A percentile compares a stretch with the other conserved stretches of the same genome.
These are phyloP conservation scores for Anorthoa munda DNA, from an alignment of 2,888 invertebrate genomes.

Conservation along the genomic window DNA sequence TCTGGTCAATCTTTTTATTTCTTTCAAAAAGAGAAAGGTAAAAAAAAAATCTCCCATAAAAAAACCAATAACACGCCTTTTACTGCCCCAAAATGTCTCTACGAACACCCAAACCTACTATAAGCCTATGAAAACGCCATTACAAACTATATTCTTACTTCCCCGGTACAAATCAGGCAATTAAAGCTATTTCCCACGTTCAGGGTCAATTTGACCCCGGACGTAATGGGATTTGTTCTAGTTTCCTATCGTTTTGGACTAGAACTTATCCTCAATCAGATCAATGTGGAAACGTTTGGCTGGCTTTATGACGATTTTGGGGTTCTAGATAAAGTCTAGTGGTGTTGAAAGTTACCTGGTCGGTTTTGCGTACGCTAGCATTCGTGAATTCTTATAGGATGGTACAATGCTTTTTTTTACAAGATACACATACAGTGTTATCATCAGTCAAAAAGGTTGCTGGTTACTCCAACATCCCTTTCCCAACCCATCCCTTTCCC, in stretches of 20 bases:
- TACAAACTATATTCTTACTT: constrained; percentile 41
- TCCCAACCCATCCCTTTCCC: too few relatives aligned
- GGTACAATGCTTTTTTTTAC: too few relatives aligned
- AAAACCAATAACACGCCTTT: constrained; percentile 23
- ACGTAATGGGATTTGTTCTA: constrained; percentile 46
- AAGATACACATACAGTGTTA: too few relatives aligned
- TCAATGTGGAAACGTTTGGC: constrained; percentile 17
- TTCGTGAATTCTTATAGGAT: neutral
- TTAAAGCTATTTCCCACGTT: constrained; percentile 47
- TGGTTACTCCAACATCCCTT: too few relatives aligned
- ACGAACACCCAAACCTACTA: constrained; percentile 12
- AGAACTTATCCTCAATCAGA: constrained; percentile 30
- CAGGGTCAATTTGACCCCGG: constrained; percentile 31
- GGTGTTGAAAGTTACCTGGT: neutral
- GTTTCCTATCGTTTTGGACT: constrained; percentile 38
- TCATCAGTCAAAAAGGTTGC: too few relatives aligned
- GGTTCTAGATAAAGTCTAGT: neutral
- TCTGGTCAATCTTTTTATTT: neutral
- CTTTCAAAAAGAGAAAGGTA: neutral
- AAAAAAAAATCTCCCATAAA: neutral
- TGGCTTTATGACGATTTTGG: constrained; percentile 5
- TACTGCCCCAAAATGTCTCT: neutral
- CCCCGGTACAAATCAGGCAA: constrained; percentile 33
- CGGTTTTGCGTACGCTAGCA: neutral
- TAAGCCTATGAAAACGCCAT: constrained; percentile 39